Base-by-base conservation (phyloP, 2,888 invertebrate genomes). In the Carterocephalus palaemon region DNA sequence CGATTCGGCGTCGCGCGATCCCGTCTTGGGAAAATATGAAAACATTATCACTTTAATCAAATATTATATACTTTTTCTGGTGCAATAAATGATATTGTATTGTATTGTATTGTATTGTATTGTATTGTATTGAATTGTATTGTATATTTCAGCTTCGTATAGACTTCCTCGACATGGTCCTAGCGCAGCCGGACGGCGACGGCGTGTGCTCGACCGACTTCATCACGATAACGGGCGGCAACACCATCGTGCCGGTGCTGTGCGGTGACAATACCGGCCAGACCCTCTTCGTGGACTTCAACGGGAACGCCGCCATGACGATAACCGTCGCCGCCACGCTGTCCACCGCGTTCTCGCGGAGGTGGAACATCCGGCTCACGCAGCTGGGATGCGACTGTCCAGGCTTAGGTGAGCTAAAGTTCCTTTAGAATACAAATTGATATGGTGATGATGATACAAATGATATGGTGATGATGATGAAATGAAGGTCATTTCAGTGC, bases 221-320 rank as follows among this genome's bases (percentile, higher is more conserved):
- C 2, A 78, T 96, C 49, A 88, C 90, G 2, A 85, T 95, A 15
- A 88, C 90, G 0, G 93, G 93, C 0, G 91, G 92, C 0, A 90
- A 91, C 43, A 91, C 92, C 0, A 70, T 84, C 3, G 89, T 93
- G 2, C 93, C 93, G 0, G 70, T 82, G 1, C 89, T 96, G 47
- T 96, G 95, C 66, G 95, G 95, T 0, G 93, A 93, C 66, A 93
- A 94, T 70, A 90, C 91, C 1, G 94, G 94, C 0, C 93, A 95
- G 68, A 93, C 93, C 58, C 88, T 94, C 15, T 94, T 92, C 60
- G 89, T 94, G 1, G 91, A 93, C 65, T 94, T 95, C 61, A 90
- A 91, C 59, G 90, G 90, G 0, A 88, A 89, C 12, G 82, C 83
- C 10, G 89, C 93, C 0, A 92, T 95, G 23, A 90, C 89, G 2